Percentiles rank a stretch among this genome's conserved stretches.
These are phyloP conservation scores for Leptothorax acervorum DNA, from an alignment of 2,888 invertebrate species.

Conservation along the genomic window DNA sequence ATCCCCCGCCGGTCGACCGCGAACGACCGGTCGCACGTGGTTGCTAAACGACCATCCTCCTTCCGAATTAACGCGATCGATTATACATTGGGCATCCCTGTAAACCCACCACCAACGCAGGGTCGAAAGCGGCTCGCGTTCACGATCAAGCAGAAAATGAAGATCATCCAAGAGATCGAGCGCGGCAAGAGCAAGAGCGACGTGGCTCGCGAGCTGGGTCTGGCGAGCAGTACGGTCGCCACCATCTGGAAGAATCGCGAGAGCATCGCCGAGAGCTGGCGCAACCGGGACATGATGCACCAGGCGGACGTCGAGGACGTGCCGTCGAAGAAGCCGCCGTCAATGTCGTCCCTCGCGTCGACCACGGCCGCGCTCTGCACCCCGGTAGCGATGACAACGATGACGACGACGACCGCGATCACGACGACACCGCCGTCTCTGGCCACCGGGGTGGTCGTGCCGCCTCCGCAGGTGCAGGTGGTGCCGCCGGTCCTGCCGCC, in stretches of 20 bases:
- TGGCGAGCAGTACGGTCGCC: slow-evolving; percentile 87
- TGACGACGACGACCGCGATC: slow-evolving; percentile 61
- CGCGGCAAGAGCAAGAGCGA: slow-evolving; percentile 88
- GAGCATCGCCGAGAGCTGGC: slow-evolving; percentile 86
- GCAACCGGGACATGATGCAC: slow-evolving; percentile 84
- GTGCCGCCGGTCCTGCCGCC: slow-evolving; percentile 62
- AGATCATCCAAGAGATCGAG: slow-evolving; percentile 88
- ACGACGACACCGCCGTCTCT: slow-evolving; percentile 44
- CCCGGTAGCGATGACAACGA: slow-evolving; percentile 47
- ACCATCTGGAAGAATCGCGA: slow-evolving; percentile 88
- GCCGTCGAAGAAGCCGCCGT: slow-evolving; percentile 72
- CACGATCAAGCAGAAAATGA: slow-evolving; percentile 88
- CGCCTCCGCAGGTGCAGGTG: slow-evolving; percentile 62
- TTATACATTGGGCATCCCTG: slow-evolving; percentile 75
- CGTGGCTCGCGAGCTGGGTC: slow-evolving; percentile 87
- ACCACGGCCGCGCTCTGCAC: slow-evolving; percentile 59
- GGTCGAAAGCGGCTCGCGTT: slow-evolving; percentile 88
- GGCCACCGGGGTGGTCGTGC: slow-evolving; percentile 56
- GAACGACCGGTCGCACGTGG: slow-evolving; percentile 35
- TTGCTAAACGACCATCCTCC: slow-evolving; percentile 45
- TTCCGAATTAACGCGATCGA: slow-evolving; percentile 73
- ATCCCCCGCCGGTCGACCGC: slow-evolving; percentile 13
- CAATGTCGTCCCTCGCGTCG: slow-evolving; percentile 47
- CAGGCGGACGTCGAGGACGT: slow-evolving; percentile 76
- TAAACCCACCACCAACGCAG: slow-evolving; percentile 82